Evolutionary conservation across 53 echinoderm and acorn worm genomes (phyloP).

Genomic region (Echinarachnius parma): DNA sequence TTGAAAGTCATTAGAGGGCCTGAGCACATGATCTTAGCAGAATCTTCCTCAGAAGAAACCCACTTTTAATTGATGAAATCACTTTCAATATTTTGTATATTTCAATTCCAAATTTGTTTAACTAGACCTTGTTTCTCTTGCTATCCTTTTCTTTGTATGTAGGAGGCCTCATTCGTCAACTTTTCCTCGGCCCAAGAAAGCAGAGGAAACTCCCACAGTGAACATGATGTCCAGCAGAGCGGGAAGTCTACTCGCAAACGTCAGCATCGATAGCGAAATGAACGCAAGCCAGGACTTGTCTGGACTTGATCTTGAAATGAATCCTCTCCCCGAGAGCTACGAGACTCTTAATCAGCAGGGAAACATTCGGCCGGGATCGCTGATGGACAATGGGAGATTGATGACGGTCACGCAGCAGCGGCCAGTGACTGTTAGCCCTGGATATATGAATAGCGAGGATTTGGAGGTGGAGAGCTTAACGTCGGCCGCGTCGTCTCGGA

Average conservation of each 20-base stretch:
- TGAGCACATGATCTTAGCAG: too few relatives aligned
- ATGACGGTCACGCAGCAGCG: slow-evolving; percentile 31
- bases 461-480: slow-evolving; percentile 86
- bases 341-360: not conserved
- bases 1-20: too few relatives aligned
- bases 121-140: not conserved
- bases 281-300: slow-evolving; percentile 67
- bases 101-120: too few relatives aligned
- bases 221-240: slow-evolving; percentile 50
- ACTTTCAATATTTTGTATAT: too few relatives aligned
- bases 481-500: slow-evolving; percentile 56
- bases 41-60: too few relatives aligned
- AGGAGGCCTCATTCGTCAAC: slow-evolving; percentile 16
- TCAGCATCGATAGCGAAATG: slow-evolving; percentile 86
- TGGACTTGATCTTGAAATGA: slow-evolving; percentile 35
- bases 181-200: slow-evolving; percentile 27
- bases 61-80: too few relatives aligned
- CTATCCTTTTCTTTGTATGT: slow-evolving; percentile 7
- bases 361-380: not conserved
- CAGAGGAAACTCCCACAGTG: slow-evolving; percentile 21
- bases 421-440: slow-evolving; percentile 22
- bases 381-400: slow-evolving; percentile 4
- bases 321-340: slow-evolving; percentile 20
- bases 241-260: slow-evolving; percentile 89
- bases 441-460: slow-evolving; percentile 61